Conservation (phyloP, 2,888 invertebrate species). For the Hirtodrosophila trivittata region DNA sequence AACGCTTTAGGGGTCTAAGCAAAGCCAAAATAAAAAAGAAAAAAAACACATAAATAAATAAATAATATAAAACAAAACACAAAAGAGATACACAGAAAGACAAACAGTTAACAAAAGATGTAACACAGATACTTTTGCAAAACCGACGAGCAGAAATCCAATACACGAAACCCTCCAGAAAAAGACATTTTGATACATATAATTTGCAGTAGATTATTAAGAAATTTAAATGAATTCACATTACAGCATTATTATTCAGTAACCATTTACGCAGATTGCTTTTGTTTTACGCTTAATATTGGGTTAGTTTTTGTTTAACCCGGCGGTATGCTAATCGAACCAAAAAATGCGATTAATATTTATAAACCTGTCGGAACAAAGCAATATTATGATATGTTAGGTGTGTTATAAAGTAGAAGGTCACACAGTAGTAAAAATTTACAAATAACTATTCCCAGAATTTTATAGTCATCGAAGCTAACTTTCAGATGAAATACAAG, state of each 20-base stretch:
- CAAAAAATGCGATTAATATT: constrained; percentile 24
- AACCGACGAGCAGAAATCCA: constrained; percentile 39
- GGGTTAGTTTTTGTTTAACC: constrained; percentile 28
- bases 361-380: constrained; percentile 27
- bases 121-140: constrained; percentile 56
- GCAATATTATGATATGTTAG: background rate
- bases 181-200: constrained; percentile 26
- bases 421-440: too few species aligned
- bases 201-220: constrained; percentile 56
- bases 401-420: background rate
- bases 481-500: too few species aligned
- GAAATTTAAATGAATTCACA: constrained; percentile 73
- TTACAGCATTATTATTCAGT: constrained; percentile 56
- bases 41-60: constrained; percentile 38
- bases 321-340: constrained; percentile 24
- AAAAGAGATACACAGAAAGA: constrained; percentile 38
- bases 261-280: constrained; percentile 8
- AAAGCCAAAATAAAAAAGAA: constrained; percentile 29
- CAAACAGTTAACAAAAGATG: constrained; percentile 72
- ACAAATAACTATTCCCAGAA: too few species aligned
- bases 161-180: constrained; percentile 1
- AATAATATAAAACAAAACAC: constrained; percentile 39
- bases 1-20: constrained; percentile 54
- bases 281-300: constrained; percentile 5
- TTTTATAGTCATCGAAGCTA: too few species aligned